Evolutionary conservation across 2,113 vertebrate species (phyloP).

Genomic region (Penelope pileata): DNA sequence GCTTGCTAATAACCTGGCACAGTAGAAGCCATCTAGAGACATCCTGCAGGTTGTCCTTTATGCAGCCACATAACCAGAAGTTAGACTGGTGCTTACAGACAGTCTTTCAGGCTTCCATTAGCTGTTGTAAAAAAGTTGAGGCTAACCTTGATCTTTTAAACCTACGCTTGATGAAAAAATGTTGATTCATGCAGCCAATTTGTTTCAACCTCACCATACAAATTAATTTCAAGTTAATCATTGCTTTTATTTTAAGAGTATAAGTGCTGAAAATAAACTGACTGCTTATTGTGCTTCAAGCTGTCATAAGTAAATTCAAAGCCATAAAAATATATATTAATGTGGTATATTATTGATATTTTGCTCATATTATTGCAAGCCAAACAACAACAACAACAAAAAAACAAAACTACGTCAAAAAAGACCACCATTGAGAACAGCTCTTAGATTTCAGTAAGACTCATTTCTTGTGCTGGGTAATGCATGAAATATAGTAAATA

Average conservation of each 20-base stretch:
- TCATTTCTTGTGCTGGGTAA: neutral
- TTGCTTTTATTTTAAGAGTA: neutral
- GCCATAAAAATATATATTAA: neutral
- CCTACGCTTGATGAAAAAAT: neutral
- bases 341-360: neutral
- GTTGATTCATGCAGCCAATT: neutral
- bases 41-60: neutral
- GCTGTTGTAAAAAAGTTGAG: neutral
- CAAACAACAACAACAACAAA: neutral
- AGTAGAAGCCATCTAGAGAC: neutral
- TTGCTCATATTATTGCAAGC: neutral
- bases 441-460: neutral
- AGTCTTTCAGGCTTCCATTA: neutral
- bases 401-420: neutral
- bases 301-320: neutral
- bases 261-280: neutral
- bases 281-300: neutral
- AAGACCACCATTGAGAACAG: neutral
- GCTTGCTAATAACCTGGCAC: neutral
- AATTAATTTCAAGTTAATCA: conserved; percentile 17
- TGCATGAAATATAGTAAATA: neutral
- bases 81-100: neutral
- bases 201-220: neutral
- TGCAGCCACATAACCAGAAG: neutral
- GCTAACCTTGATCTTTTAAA: conserved; percentile 20